phyloP scores from a whole-genome alignment of 37 sponge, comb jelly and placozoan species.

The Aplysina aerophoba region DNA sequence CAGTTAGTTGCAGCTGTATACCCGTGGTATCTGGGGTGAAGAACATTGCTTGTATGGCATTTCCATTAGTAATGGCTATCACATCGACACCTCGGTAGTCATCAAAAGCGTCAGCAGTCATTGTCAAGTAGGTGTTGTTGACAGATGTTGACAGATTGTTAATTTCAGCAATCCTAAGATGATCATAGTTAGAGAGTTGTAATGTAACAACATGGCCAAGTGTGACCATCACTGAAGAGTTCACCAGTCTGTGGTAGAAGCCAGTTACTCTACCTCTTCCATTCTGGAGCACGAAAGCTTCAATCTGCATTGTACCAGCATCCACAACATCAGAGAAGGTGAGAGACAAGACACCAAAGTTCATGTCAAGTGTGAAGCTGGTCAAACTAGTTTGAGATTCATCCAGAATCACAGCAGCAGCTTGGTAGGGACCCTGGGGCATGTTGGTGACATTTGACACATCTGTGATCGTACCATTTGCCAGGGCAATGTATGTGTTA shows the following conservation, averaged over 20 bases:
- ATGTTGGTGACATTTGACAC: slow-evolving; percentile 41
- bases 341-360: slow-evolving; percentile 61
- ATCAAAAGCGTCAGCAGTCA: slow-evolving; percentile 79
- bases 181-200: slow-evolving; percentile 62
- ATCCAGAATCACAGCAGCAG: slow-evolving; percentile 37
- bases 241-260: slow-evolving; percentile 41
- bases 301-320: slow-evolving; percentile 50
- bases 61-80: slow-evolving; percentile 80
- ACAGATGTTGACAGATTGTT: slow-evolving; percentile 53
- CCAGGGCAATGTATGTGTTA: slow-evolving; percentile 27
- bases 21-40: slow-evolving; percentile 61
- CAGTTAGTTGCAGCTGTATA: slow-evolving; percentile 41
- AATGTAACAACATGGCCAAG: slow-evolving; percentile 61
- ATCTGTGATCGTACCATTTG: slow-evolving; percentile 46
- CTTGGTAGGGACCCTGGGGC: background rate
- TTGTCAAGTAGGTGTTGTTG: slow-evolving; percentile 78
- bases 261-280: slow-evolving; percentile 11
- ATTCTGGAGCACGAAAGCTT: slow-evolving; percentile 64
- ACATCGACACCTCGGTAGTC: slow-evolving; percentile 77
- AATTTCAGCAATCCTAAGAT: slow-evolving; percentile 64
- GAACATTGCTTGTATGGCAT: slow-evolving; percentile 55
- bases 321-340: slow-evolving; percentile 69
- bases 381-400: slow-evolving; percentile 32
- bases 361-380: slow-evolving; percentile 70
- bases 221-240: slow-evolving; percentile 46